Base-by-base conservation (phyloP, 2,113 vertebrate species). In the Callorhinus ursinus region DNA sequence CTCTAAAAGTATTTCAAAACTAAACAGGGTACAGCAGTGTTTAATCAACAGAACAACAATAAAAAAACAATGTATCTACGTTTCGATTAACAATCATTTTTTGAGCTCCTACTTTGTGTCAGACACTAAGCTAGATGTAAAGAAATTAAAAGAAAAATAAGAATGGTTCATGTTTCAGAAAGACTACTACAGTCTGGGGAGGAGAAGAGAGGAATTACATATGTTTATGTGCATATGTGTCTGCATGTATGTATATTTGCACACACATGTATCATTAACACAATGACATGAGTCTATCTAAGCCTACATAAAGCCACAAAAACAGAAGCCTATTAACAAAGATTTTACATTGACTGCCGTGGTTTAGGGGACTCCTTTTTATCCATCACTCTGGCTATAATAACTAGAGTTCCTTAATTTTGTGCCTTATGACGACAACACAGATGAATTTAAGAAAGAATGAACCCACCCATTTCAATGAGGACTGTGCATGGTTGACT, bases 131-230 rank as follows among this genome's bases (percentile, higher is more conserved):
- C 71, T 86, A 42, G 24, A 77, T 46, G 8, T 21, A 49, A 92
- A 92, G 42, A 92, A 87, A 67, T 33, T 67, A 69, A 87, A 74
- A 82, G 21, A 21, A 95, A 91, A 82, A 49, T 36, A 92, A 63
- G 12, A 81, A 88, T 19, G 28, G 33, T 15, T 71, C 46, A 10
- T 76, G 21, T 61, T 51, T 87, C 88, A 81, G 74, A 87, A 61
- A 55, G 46, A 76, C 49, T 28, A 31, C 21, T 77, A 28, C 0
- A n/a, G 36, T 88, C 55, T 67, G 1, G 55, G 19, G 55, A 6
- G 21, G 33, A 94, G 33, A 94, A 31, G 3, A 13, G 55, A 31
- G 5, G 22, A 85, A 42, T 55, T 61, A 14, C 12, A 21, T 8
- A 13, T 24, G 14, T 28, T 15, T 67, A 13, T 36, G 1, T 49